Base-by-base conservation (phyloP, 2,888 invertebrate species). In the Erebia palarica region DNA sequence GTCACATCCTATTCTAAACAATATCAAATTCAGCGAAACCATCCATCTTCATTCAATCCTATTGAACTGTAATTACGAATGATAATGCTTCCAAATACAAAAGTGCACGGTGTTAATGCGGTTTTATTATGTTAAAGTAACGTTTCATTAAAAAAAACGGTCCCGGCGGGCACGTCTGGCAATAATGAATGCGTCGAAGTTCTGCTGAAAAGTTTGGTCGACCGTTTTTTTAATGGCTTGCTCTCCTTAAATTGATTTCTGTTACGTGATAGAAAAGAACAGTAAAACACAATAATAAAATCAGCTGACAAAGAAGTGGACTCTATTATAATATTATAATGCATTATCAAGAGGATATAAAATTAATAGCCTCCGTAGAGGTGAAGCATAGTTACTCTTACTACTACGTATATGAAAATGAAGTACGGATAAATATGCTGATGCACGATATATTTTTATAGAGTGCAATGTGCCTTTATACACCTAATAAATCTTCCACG, bases 111-210 rank as follows among this genome's bases (percentile, higher is more conserved):
- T 80, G 74, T 77, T 80, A 81, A 84, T 85, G 84, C 81, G 84
- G 80, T 84, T 75, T 74, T 78, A 78, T 78, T 79, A 80, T 74
- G 77, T 76, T 76, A 78, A 80, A 82, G 82, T 87, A 87, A 86
- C 85, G 85, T 89, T 90, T 87, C 84, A 87, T 88, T 87, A 86
- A 88, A 88, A 88, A 88, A 85, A 87, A 86, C 81, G 78, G 83
- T 88, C 89, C 90, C 88, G 47, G 11, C 88, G 47, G 11, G 84
- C 88, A 87, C 83, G 77, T 82, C 80, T 86, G 80, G 80, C 86
- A 88, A 86, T 87, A 88, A 86, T 87, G 86, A 89, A 89, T 88
- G 86, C 86, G 83, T 85, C 80, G 84, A 81, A 83, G 80, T 79
- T 83, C 80, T 80, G 82, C 83, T 81, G 82, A 85, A 80, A 86